Percentiles rank a stretch among this genome's conserved stretches.
Evolutionary conservation across 2,113 vertebrate species (phyloP).

Genomic region (Reinhardtius hippoglossoides): DNA sequence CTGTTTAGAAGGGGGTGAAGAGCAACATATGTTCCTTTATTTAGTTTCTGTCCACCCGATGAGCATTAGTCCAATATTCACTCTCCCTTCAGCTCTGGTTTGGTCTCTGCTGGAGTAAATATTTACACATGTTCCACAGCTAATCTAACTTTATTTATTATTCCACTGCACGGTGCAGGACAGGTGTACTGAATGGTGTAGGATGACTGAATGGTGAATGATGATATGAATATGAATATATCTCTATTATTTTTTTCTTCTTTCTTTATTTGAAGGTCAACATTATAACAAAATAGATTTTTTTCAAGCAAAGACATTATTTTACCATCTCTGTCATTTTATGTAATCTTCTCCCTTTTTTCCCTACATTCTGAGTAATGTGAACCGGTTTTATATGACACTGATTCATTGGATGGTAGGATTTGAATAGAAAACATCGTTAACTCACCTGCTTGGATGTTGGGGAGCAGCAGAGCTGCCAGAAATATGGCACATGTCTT

Average conservation of each 20-base stretch:
- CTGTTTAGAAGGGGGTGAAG: too few relatives aligned
- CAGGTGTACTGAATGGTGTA: background rate
- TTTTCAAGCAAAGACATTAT: background rate
- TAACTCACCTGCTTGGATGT: slow-evolving; percentile 72
- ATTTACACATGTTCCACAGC: too few relatives aligned
- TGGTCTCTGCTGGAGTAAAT: too few relatives aligned
- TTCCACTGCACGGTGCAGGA: too few relatives aligned
- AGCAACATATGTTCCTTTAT: too few relatives aligned
- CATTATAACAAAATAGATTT: background rate
- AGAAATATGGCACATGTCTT: slow-evolving; percentile 62
- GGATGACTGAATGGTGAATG: background rate
- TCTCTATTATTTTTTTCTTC: background rate
- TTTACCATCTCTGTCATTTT: background rate
- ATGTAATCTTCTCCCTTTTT: background rate
- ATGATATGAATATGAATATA: background rate
- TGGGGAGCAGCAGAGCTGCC: slow-evolving; percentile 69
- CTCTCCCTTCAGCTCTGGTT: too few relatives aligned
- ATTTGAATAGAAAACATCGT: background rate
- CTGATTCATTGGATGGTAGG: background rate
- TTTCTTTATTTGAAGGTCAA: background rate
- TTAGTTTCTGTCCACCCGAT: too few relatives aligned
- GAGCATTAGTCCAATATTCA: too few relatives aligned
- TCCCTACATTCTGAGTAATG: background rate
- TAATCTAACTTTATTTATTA: too few relatives aligned
- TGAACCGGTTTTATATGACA: background rate